These are phyloP conservation scores for Galaxias olidus DNA, from an alignment of 2,797 vertebrate genomes.

Conservation along the genomic window DNA sequence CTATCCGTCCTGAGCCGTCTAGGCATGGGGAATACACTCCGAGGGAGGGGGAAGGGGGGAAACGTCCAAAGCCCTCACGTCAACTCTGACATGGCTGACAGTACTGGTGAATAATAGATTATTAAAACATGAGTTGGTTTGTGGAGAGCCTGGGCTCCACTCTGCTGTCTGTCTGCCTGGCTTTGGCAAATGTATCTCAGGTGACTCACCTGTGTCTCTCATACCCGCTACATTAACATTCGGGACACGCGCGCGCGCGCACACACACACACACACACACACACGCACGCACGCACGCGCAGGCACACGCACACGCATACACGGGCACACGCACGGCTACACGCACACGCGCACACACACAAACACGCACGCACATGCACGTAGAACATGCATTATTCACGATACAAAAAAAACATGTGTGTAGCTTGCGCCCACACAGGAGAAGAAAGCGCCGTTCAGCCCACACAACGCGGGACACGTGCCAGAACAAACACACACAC, in stretches of 20 bases:
- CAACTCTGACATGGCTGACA: constrained; percentile 49
- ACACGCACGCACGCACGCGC: background rate
- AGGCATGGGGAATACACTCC: constrained; percentile 33
- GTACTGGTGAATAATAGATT: constrained; percentile 64
- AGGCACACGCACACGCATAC: background rate
- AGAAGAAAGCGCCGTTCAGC: constrained; percentile 4
- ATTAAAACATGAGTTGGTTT: constrained; percentile 49
- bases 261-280: background rate
- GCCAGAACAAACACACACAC: background rate
- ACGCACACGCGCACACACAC: constrained; percentile 15
- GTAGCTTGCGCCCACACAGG: no score
- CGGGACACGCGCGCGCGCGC: background rate
- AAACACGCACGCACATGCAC: constrained; percentile 19
- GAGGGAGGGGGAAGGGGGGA: constrained; percentile 32
- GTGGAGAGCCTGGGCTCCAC: constrained; percentile 29
- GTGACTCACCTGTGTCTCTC: constrained; percentile 49
- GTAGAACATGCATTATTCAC: background rate
- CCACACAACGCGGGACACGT: background rate
- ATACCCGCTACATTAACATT: constrained; percentile 10
- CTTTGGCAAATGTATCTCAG: constrained; percentile 64
- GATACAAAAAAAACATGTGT: background rate
- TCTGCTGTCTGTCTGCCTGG: constrained; percentile 17
- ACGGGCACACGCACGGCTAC: constrained; percentile 2
- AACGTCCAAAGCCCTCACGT: constrained; percentile 53
- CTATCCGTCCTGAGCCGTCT: constrained; percentile 13